Percentiles rank a stretch among this genome's conserved stretches.
These are phyloP conservation scores for Anorthoa munda DNA, from an alignment of 2,888 invertebrate species.

Conservation along the genomic window DNA sequence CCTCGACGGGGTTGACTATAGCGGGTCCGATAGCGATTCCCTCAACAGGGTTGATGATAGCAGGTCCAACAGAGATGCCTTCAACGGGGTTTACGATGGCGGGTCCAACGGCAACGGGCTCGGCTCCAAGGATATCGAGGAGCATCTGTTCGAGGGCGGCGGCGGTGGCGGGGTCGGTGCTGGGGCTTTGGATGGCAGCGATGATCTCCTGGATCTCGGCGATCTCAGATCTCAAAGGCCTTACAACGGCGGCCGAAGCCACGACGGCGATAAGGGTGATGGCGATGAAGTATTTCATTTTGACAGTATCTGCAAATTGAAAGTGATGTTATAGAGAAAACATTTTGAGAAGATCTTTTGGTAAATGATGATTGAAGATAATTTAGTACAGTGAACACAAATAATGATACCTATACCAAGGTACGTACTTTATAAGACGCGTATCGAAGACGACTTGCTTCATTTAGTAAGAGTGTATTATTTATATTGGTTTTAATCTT, in stretches of 20 bases:
- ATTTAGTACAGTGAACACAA: not conserved
- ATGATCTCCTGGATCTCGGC: conserved; percentile 74
- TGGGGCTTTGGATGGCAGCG: conserved; percentile 79
- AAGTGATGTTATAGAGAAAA: not conserved
- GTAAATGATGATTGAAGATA: not conserved
- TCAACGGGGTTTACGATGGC: conserved; percentile 42
- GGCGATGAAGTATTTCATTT: conserved; percentile 82
- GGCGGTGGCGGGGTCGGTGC: conserved; percentile 79
- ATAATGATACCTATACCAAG: not conserved
- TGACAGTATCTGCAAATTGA: conserved; percentile 66
- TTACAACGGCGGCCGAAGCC: conserved; percentile 74
- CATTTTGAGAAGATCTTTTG: not conserved
- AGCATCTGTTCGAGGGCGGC: conserved; percentile 66
- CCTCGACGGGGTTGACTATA: conserved; percentile 40
- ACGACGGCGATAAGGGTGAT: conserved; percentile 79
- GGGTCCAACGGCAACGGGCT: conserved; percentile 52
- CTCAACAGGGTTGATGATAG: conserved; percentile 40
- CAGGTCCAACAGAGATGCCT: conserved; percentile 60
- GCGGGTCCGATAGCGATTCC: conserved; percentile 61
- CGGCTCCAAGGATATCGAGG: conserved; percentile 45
- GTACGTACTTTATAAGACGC: conserved; percentile 48
- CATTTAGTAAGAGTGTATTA: not conserved
- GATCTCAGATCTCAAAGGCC: conserved; percentile 63
- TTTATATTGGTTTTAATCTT: conserved; percentile 40
- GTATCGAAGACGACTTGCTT: conserved; percentile 58